Base-by-base conservation (phyloP, 2,797 vertebrate genomes). In the Toxotes lorentzi region DNA sequence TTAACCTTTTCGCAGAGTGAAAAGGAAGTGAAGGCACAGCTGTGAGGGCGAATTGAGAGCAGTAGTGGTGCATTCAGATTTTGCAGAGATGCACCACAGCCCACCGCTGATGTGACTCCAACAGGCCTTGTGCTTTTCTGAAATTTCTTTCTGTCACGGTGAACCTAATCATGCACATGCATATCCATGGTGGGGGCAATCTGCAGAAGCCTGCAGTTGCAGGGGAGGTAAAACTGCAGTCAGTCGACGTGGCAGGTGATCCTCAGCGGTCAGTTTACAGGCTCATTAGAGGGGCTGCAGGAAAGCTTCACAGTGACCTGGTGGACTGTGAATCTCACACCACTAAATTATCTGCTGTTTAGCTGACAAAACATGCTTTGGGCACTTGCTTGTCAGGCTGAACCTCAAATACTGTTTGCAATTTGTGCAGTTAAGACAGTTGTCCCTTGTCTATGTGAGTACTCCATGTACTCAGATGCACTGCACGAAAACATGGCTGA, bases 141-240 rank as follows among this genome's bases (percentile, higher is more conserved):
- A 23, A 48, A 35, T 41, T 4, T 64, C 4, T 73, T 81, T 70
- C 61, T 4, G 5, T 83, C 70, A 75, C 73, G 70, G 50, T 32
- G 34, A 65, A 76, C 41, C 63, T 75, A 47, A 86, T 84, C 78
- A 79, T 63, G 65, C 72, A 63, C 61, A 27, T 32, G 51, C 64
- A 59, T 68, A 47, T 58, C 76, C 60, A 76, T 85, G 64, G 57
- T 10, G 85, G 73, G 59, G 71, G 64, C 12, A 17, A 51, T 82
- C 70, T 68, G 30, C 57, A 67, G 67, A 12, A 17, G 74, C 63
- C 58, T 30, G 30, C 72, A 74, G 24, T 76, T 86, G 82, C 82
- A 84, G 68, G 34, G 71, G 73, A 84, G 81, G 68, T 76, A 70
- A 85, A 86, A 87, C 81, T 87, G 85, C 88, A 89, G 89, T 89